Conservation (phyloP, 2,888 invertebrate species). For the Clepsis dumicolana region DNA sequence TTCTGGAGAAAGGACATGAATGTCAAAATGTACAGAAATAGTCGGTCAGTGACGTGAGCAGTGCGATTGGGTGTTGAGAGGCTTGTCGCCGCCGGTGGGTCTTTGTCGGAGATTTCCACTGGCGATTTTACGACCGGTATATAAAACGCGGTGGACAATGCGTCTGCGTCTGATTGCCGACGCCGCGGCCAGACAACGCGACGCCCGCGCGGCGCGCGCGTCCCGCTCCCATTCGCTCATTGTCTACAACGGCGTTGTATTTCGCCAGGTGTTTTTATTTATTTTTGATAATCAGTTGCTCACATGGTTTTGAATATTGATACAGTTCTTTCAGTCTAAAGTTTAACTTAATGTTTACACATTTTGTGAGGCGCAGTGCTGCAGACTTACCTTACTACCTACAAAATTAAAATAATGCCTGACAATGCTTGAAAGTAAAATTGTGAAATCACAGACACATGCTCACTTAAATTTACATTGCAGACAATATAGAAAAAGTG, state of each 20-base stretch:
- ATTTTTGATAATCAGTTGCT: not conserved
- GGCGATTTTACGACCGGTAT: conserved; percentile 41
- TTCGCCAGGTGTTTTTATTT: not conserved
- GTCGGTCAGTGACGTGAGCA: conserved; percentile 71
- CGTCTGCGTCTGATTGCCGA: conserved; percentile 39
- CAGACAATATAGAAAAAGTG: not conserved
- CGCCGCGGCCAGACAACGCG: conserved; percentile 62
- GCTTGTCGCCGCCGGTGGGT: conserved; percentile 26
- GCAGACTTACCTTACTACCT: not conserved
- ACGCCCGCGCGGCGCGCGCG: conserved; percentile 62
- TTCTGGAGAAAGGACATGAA: conserved; percentile 73
- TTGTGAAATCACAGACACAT: not conserved
- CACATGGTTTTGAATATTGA: not conserved
- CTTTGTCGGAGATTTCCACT: conserved; percentile 43
- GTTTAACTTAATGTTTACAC: not conserved
- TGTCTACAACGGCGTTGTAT: conserved; percentile 35
- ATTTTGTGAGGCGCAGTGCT: not conserved
- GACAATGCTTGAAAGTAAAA: not conserved
- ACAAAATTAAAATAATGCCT: not conserved
- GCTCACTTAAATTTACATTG: not conserved
- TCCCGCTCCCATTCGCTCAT: conserved; percentile 48
- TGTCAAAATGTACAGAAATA: conserved; percentile 66
- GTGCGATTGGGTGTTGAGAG: conserved; percentile 45
- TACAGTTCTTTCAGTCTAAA: too few species aligned
- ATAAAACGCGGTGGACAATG: conserved; percentile 42